These are phyloP conservation scores for Macrotrachela quadricornifera DNA, from an alignment of 1,140 invertebrate species.

Conservation along the genomic window DNA sequence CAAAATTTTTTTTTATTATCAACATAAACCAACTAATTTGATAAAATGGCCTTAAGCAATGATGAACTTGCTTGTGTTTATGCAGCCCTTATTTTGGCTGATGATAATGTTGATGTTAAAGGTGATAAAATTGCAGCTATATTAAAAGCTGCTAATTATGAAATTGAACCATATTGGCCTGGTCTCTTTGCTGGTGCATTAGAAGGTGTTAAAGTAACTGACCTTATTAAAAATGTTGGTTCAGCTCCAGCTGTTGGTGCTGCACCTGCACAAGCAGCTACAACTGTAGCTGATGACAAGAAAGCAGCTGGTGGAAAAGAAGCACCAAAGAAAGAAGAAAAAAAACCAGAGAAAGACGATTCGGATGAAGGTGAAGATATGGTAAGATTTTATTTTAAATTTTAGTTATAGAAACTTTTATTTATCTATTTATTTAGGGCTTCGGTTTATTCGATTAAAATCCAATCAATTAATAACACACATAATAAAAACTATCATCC, in stretches of 20 bases:
- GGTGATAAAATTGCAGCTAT: slow-evolving; percentile 91
- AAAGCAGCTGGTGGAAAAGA: slow-evolving; percentile 41
- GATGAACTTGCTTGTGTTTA: slow-evolving; percentile 94
- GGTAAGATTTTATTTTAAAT: no score
- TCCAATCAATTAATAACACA: no score
- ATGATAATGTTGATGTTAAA: slow-evolving; percentile 93
- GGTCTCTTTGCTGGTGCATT: slow-evolving; percentile 84
- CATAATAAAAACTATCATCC: no score
- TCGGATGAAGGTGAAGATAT: no score
- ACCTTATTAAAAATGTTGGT: slow-evolving; percentile 78
- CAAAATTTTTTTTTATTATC: no score
- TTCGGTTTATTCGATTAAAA: no score
- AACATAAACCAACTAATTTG: no score
- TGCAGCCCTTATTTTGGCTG: slow-evolving; percentile 76
- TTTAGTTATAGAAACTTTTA: no score
- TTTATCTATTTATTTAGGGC: no score
- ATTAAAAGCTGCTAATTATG: slow-evolving; percentile 79
- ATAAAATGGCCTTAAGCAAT: slow-evolving; percentile 54
- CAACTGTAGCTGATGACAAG: no score
- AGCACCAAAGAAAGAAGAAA: slow-evolving; percentile 11
- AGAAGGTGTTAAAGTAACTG: slow-evolving; percentile 76
- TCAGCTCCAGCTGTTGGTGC: slow-evolving; percentile 65
- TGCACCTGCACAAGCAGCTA: slow-evolving; percentile 41
- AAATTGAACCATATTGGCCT: slow-evolving; percentile 96
- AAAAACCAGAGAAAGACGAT: no score